These are phyloP conservation scores for Rhizoglyphus robini DNA, from an alignment of 1,140 invertebrate species.

Conservation along the genomic window DNA sequence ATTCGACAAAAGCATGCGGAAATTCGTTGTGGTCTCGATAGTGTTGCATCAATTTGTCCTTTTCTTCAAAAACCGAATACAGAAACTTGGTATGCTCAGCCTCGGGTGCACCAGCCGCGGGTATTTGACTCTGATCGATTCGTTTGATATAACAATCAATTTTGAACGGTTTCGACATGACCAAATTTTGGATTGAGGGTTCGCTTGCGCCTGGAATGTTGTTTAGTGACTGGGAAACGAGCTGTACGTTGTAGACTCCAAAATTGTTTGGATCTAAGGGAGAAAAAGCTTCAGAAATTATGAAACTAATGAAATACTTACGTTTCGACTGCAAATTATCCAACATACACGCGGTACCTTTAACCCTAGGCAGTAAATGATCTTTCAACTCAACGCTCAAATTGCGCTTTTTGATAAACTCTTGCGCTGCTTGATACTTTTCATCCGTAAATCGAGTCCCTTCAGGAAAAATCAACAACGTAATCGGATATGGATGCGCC, in stretches of 20 bases:
- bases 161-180: constrained; percentile 56
- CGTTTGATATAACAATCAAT: constrained; percentile 65
- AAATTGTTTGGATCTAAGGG: constrained; percentile 13
- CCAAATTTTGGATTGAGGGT: constrained; percentile 59
- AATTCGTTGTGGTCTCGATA: too few species aligned
- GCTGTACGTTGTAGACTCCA: constrained; percentile 27
- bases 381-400: constrained; percentile 69
- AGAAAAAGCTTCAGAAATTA: neutral
- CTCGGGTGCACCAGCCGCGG: constrained; percentile 47
- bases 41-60: too few species aligned
- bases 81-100: constrained; percentile 62
- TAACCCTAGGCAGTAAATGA: constrained; percentile 78
- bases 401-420: constrained; percentile 71
- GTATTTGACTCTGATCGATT: constrained; percentile 63
- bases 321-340: constrained; percentile 22
- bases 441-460: constrained; percentile 77
- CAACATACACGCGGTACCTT: constrained; percentile 51
- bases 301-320: neutral
- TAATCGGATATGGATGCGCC: constrained; percentile 72
- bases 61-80: constrained; percentile 58
- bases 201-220: constrained; percentile 30
- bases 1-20: too few species aligned
- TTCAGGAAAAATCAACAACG: constrained; percentile 77
- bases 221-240: constrained; percentile 22
- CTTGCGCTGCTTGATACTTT: constrained; percentile 72